Conservation (phyloP, 2,113 vertebrate species). For the Pedionomus torquatus region DNA sequence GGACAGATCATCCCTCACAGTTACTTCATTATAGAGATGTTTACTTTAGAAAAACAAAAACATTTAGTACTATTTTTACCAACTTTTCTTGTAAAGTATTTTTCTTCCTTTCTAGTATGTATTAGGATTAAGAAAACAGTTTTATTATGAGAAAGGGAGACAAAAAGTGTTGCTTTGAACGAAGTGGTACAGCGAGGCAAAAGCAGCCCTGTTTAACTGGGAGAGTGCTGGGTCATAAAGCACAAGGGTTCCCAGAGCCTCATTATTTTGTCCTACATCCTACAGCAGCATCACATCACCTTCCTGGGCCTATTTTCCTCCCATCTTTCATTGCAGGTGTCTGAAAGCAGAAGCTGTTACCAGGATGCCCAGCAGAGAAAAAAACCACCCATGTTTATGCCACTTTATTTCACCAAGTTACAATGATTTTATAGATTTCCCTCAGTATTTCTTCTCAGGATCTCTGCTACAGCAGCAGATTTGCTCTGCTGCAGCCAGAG, state of each 20-base stretch:
- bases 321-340: neutral
- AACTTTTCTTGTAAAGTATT: neutral
- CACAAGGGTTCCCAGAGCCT: neutral
- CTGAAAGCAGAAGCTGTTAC: neutral
- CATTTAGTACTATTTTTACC: neutral
- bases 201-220: neutral
- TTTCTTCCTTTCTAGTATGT: neutral
- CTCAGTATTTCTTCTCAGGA: neutral
- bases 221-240: neutral
- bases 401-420: neutral
- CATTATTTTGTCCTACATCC: neutral
- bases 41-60: neutral
- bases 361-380: neutral
- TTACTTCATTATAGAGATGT: neutral
- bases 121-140: neutral
- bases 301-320: neutral
- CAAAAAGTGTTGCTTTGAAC: neutral
- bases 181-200: neutral
- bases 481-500: neutral
- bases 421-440: neutral
- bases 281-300: neutral
- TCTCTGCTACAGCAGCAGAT: neutral
- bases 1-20: neutral
- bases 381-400: neutral
- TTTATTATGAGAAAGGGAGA: neutral